These are phyloP conservation scores for Epirrhoe alternata DNA, from an alignment of 2,888 invertebrate genomes.

Conservation along the genomic window DNA sequence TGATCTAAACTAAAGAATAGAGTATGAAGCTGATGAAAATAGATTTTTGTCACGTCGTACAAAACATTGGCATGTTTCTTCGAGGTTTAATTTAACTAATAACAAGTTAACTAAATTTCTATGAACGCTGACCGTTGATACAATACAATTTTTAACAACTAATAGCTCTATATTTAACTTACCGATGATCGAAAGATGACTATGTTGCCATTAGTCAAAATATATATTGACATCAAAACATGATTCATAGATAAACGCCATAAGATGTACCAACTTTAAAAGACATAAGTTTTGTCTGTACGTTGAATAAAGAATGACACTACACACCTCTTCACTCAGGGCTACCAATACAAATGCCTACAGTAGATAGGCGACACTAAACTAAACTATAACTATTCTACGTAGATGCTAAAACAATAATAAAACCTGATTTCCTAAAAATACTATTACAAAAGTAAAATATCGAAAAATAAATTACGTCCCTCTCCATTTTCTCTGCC, in stretches of 20 bases:
- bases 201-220: no score
- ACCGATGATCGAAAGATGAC: not conserved
- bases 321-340: slow-evolving; percentile 3
- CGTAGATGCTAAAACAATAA: slow-evolving; percentile 11
- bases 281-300: not conserved
- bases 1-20: no score
- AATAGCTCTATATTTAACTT: not conserved
- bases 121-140: slow-evolving; percentile 41
- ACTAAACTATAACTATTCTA: slow-evolving; percentile 9
- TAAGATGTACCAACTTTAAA: not conserved
- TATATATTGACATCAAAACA: no score
- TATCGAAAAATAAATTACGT: not conserved
- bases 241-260: not conserved
- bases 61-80: slow-evolving; percentile 31
- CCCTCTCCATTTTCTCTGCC: slow-evolving; percentile 7
- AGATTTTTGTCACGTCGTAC: slow-evolving; percentile 12
- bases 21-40: not conserved
- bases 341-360: slow-evolving; percentile 13
- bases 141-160: slow-evolving; percentile 19
- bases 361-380: slow-evolving; percentile 15
- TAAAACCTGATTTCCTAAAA: slow-evolving; percentile 2
- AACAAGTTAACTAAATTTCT: slow-evolving; percentile 24
- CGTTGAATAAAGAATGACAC: slow-evolving; percentile 1
- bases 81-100: slow-evolving; percentile 18
- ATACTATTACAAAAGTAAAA: not conserved